Percentiles rank a stretch among this genome's conserved stretches.
phyloP scores from a whole-genome alignment of 2,113 vertebrate species.

The Agapornis roseicollis region DNA sequence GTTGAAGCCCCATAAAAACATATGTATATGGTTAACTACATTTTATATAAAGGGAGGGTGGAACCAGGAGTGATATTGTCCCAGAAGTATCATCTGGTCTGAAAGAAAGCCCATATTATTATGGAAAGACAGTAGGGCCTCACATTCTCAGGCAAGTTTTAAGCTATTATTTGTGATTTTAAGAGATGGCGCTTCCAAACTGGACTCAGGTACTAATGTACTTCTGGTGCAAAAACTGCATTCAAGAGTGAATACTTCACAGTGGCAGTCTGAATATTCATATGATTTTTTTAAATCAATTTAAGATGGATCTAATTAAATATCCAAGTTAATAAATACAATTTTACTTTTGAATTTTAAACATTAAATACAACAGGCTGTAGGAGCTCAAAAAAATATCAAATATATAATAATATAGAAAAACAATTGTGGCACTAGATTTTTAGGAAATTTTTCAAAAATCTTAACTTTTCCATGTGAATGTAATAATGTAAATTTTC shows the following conservation, averaged over 20 bases:
- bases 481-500: not conserved
- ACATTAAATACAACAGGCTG: not conserved
- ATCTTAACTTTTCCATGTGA: not conserved
- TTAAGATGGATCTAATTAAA: not conserved
- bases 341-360: not conserved
- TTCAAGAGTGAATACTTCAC: not conserved
- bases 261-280: not conserved
- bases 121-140: not conserved
- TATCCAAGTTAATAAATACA: not conserved
- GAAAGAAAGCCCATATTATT: not conserved
- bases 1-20: not conserved
- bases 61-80: not conserved
- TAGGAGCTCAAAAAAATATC: not conserved
- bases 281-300: not conserved
- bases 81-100: not conserved
- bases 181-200: not conserved
- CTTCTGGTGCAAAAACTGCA: not conserved
- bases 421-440: not conserved
- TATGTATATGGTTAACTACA: not conserved
- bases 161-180: not conserved
- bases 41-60: not conserved
- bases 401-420: not conserved
- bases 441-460: not conserved
- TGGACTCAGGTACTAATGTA: not conserved
- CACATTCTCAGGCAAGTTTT: not conserved